Base-by-base conservation (phyloP, 2,888 invertebrate species). In the Hetaerina titia region DNA sequence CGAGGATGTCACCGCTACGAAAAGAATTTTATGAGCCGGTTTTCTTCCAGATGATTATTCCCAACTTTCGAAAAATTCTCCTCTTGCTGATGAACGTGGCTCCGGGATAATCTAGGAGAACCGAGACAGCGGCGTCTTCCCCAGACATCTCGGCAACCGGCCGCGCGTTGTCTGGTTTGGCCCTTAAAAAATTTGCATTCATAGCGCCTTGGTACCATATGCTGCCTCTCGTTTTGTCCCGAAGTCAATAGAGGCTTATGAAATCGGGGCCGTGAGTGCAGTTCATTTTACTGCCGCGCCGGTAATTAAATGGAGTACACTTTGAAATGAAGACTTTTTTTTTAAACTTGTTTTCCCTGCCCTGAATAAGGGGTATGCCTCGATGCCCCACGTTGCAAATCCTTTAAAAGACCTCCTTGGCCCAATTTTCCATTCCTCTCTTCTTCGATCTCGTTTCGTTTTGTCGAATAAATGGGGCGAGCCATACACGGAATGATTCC, bases 271-370 rank as follows among this genome's bases (percentile, higher is more conserved):
- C 31, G 31, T 9, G 25, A 31, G 25, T 15, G 31, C 25, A 15
- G 31, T 81, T 31, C 81, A 31, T 9, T 81, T 81, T 81, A 81
- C 25, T 81, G 81, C 81, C 81, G 31, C 31, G 22, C 25, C 81
- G 31, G 81, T 81, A 81, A 81, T 81, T 81, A 81, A 81, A 81
- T 81, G 81, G 81, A 81, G 25, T 81, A 13, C 81, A 81, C 25
- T 25, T 25, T 1, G 4, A 31, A 81, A n/a, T 81, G 81, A 81
- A 81, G 81, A 31, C 8, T 15, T 25, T 15, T 31, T 31, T 31
- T 9, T 11, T 25, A 25, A 8, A 25, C 11, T n/a, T 25, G 74
- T 9, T 74, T 74, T 25, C n/a, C 69, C 69, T 22, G 81, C 2
- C 81, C 81, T 31, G 81, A 31, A 81, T 81, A 8, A 31, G 15